Percentiles rank a stretch among this genome's conserved stretches.
phyloP scores from a whole-genome alignment of 2,888 invertebrate genomes.

The Drosophila subsilvestris region DNA sequence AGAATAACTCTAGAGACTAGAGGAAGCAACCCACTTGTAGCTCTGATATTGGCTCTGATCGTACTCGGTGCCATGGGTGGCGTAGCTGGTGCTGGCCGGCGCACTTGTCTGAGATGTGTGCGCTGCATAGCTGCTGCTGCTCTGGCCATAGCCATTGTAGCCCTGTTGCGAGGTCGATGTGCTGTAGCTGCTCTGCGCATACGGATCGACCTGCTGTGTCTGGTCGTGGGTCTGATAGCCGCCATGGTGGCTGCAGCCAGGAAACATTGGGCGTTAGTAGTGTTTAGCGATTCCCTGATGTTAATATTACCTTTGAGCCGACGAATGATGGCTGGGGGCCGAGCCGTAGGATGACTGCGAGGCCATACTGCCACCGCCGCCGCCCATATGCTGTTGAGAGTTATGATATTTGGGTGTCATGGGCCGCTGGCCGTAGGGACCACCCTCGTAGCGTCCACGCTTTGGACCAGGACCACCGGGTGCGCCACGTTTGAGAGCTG shows the following conservation, averaged over 20 bases:
- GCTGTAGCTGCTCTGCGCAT: constrained; percentile 82
- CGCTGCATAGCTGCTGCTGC: constrained; percentile 77
- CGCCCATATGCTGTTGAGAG: constrained; percentile 73
- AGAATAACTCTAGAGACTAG: too few relatives aligned
- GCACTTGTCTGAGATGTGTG: constrained; percentile 70
- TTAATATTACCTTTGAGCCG: constrained; percentile 74
- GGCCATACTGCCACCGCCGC: constrained; percentile 57
- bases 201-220: constrained; percentile 83
- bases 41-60: constrained; percentile 84
- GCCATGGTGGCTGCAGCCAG: constrained; percentile 78
- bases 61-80: constrained; percentile 81
- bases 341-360: constrained; percentile 77
- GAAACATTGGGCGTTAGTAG: background rate
- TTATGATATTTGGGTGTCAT: constrained; percentile 83
- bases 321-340: constrained; percentile 71
- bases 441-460: constrained; percentile 83
- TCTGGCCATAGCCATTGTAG: constrained; percentile 83
- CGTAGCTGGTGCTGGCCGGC: constrained; percentile 79
- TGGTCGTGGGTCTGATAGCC: constrained; percentile 83
- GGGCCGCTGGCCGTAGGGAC: constrained; percentile 82
- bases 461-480: constrained; percentile 84
- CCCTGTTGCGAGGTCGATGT: constrained; percentile 79
- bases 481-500: constrained; percentile 83
- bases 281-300: background rate
- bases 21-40: constrained; percentile 76